Percentiles rank a stretch among this genome's conserved stretches.
These are phyloP conservation scores for Actinia equina DNA, from an alignment of 64 coral and sea anemone genomes.

Conservation along the genomic window DNA sequence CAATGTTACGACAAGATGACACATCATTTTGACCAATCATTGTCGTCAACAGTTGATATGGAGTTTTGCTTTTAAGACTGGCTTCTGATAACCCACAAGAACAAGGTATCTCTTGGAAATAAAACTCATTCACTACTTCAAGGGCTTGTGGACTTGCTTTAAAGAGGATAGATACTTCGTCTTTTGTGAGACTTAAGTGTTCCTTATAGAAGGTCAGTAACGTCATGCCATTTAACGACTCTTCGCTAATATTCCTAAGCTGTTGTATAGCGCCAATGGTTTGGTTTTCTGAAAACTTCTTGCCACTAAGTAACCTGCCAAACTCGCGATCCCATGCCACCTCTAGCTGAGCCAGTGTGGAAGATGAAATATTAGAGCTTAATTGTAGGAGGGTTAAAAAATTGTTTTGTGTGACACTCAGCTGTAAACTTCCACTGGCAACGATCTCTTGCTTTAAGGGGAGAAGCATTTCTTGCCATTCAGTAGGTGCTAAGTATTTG, in stretches of 20 bases:
- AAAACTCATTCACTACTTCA: constrained; percentile 54
- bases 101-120: constrained; percentile 45
- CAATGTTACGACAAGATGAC: constrained; percentile 46
- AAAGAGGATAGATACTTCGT: constrained; percentile 48
- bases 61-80: constrained; percentile 11
- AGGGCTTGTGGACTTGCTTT: constrained; percentile 37
- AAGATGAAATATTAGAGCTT: constrained; percentile 11
- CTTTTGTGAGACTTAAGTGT: constrained; percentile 35
- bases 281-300: constrained; percentile 48
- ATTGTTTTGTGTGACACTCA: constrained; percentile 16
- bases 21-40: constrained; percentile 57
- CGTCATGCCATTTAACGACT: constrained; percentile 12
- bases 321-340: constrained; percentile 50
- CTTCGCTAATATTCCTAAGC: background rate
- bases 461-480: constrained; percentile 69
- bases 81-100: constrained; percentile 33
- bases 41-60: constrained; percentile 32
- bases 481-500: constrained; percentile 49
- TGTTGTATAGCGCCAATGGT: constrained; percentile 21
- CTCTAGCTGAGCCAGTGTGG: constrained; percentile 45
- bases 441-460: constrained; percentile 43
- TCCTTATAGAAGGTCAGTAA: constrained; percentile 58
- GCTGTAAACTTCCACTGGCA: constrained; percentile 40
- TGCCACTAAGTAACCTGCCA: constrained; percentile 45
- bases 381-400: constrained; percentile 32